Conservation (phyloP, 2,113 vertebrate species). For the Hiodon tergisus region DNA sequence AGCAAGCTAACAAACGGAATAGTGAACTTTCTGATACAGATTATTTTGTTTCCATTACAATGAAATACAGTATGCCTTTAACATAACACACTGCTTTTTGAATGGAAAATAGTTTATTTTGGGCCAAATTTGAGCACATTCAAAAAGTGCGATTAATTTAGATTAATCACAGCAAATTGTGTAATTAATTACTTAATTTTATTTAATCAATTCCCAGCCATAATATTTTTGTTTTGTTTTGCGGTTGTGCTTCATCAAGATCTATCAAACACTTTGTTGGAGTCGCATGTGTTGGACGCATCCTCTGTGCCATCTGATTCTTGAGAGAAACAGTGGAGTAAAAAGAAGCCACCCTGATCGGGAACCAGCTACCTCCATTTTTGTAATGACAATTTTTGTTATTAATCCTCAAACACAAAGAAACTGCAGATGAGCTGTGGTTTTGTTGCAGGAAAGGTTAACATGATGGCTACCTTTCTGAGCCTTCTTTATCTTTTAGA, state of each 20-base stretch:
- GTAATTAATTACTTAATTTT: no score
- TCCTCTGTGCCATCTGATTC: neutral
- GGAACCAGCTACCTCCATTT: constrained; percentile 5
- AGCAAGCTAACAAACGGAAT: no score
- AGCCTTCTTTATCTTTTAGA: neutral
- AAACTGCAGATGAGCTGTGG: constrained; percentile 1
- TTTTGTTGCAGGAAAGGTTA: neutral
- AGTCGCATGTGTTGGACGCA: neutral
- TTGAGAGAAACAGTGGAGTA: neutral
- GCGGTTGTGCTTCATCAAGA: neutral
- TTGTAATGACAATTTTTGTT: neutral
- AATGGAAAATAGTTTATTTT: no score
- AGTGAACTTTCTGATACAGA: no score
- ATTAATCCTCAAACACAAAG: constrained; percentile 2
- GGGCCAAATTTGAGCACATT: no score
- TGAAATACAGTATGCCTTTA: no score
- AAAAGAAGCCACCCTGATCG: neutral
- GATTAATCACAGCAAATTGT: neutral
- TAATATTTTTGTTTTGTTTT: neutral
- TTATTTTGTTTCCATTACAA: no score
- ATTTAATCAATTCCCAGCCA: no score
- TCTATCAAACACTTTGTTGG: neutral
- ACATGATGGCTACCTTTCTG: neutral
- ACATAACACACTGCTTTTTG: no score
- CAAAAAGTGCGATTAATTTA: no score